Percentiles rank a stretch among this genome's conserved stretches.
These are phyloP conservation scores for Gobius niger DNA, from an alignment of 2,113 vertebrate species.

Conservation along the genomic window DNA sequence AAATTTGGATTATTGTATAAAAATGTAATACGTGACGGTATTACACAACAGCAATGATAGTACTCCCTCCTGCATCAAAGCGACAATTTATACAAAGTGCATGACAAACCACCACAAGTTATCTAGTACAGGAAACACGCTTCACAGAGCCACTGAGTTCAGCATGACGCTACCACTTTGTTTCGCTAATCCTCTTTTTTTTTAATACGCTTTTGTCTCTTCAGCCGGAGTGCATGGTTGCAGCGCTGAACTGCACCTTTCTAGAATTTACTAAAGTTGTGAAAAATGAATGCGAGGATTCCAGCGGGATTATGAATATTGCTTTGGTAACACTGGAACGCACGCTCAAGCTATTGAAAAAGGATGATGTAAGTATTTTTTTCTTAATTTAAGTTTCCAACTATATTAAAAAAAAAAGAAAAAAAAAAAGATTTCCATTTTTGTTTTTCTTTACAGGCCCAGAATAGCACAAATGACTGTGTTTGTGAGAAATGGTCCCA, in stretches of 20 bases:
- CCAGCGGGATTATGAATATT: fast-evolving
- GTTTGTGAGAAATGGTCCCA: conserved; percentile 1
- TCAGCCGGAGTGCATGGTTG: conserved; percentile 28
- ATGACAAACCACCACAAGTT: conserved; percentile 62
- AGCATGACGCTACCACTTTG: background rate
- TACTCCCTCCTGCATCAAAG: conserved; percentile 34
- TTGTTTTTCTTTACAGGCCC: conserved; percentile 3
- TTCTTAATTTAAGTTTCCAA: background rate
- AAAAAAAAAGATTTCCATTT: conserved; percentile 19
- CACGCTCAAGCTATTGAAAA: background rate
- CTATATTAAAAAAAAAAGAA: too few relatives aligned
- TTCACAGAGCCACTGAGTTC: conserved; percentile 29
- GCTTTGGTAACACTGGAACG: fast-evolving
- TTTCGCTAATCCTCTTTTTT: conserved; percentile 5
- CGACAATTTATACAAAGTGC: conserved; percentile 25
- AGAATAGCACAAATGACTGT: background rate
- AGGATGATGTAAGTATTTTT: background rate
- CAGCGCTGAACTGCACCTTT: conserved; percentile 59
- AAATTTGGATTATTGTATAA: too few relatives aligned
- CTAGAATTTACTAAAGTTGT: conserved; percentile 26
- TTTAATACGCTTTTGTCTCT: conserved; percentile 13
- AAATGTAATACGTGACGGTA: background rate
- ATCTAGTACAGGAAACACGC: conserved; percentile 68
- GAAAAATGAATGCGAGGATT: fast-evolving
- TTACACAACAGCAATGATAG: conserved; percentile 8